These are phyloP conservation scores for Rhimphoctona megacephalus DNA, from an alignment of 2,888 invertebrate genomes.

Conservation along the genomic window DNA sequence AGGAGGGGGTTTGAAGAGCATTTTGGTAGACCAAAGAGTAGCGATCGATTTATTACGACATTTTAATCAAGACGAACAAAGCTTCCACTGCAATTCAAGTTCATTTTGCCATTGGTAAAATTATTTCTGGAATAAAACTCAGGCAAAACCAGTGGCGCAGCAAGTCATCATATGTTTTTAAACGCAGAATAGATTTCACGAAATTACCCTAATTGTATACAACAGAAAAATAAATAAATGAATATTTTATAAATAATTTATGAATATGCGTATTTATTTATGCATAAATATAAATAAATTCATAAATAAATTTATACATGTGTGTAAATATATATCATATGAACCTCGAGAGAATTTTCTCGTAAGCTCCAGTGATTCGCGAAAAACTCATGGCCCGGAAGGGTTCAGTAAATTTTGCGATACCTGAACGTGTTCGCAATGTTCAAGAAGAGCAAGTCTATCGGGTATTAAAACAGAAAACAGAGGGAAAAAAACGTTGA, in stretches of 20 bases:
- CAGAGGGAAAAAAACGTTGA: background rate
- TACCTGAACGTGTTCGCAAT: background rate
- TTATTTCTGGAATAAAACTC: too few relatives aligned
- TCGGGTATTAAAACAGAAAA: slow-evolving; percentile 1
- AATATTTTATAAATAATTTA: background rate
- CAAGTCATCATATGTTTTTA: background rate
- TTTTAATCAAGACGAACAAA: too few relatives aligned
- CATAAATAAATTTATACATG: background rate
- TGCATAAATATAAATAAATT: background rate
- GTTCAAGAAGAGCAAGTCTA: background rate
- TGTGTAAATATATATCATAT: background rate
- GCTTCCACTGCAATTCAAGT: too few relatives aligned
- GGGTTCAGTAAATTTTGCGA: slow-evolving; percentile 8
- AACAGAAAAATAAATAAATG: background rate
- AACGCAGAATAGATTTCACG: background rate
- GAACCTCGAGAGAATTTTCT: slow-evolving; percentile 3
- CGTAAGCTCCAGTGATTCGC: slow-evolving; percentile 5
- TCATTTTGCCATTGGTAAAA: too few relatives aligned
- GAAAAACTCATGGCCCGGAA: background rate
- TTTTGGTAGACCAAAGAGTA: too few relatives aligned
- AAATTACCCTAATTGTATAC: background rate
- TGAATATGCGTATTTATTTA: background rate
- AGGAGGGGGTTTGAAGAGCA: too few relatives aligned
- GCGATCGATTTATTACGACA: too few relatives aligned
- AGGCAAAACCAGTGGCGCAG: too few relatives aligned